Evolutionary conservation across 2,113 vertebrate species (phyloP).

Genomic region (Oryctolagus cuniculus): mOryCun1.1 NC_091441.1:62593001-62593500

Average conservation of each 20-base stretch:
- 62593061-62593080: neutral
- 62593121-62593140: neutral
- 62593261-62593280: neutral
- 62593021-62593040: neutral
- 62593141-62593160: rapidly evolving
- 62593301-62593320: neutral
- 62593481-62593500: neutral
- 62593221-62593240: neutral
- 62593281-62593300: no score
- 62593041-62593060: neutral
- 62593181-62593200: neutral
- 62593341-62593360: neutral
- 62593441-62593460: neutral
- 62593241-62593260: rapidly evolving
- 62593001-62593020: no score
- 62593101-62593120: neutral
- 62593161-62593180: neutral
- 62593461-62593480: neutral
- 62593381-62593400: neutral
- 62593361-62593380: neutral
- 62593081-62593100: no score
- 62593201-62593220: neutral
- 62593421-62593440: neutral
- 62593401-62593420: neutral
- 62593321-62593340: neutral